Evolutionary conservation across 2,888 invertebrate genomes (phyloP).

Genomic region (Tachina grossa): DNA sequence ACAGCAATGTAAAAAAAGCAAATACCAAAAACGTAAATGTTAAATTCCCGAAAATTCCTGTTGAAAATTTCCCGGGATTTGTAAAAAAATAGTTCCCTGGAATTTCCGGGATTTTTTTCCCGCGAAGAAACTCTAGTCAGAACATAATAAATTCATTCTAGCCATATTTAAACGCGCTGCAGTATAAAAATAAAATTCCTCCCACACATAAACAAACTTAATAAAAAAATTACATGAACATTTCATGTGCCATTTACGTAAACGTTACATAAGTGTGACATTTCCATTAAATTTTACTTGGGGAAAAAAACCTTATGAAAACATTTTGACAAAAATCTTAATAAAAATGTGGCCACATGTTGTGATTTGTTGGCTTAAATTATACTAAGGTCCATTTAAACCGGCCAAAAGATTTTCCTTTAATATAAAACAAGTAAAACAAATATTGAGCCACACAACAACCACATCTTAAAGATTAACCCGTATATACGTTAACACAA

Average conservation of each 20-base stretch:
- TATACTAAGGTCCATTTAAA: neutral
- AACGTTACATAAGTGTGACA: conserved; percentile 44
- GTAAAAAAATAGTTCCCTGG: too few relatives aligned
- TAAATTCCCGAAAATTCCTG: too few relatives aligned
- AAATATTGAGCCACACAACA: conserved; percentile 18
- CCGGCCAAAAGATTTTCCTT: conserved; percentile 1
- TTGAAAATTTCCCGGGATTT: too few relatives aligned
- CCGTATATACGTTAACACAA: neutral
- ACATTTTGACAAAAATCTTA: neutral
- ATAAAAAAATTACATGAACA: neutral
- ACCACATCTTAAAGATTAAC: conserved; percentile 6
- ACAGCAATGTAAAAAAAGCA: too few relatives aligned
- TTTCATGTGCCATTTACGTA: conserved; percentile 1
- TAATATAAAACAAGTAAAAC: conserved; percentile 6
- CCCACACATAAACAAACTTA: neutral
- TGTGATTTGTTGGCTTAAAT: conserved; percentile 45
- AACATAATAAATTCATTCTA: too few relatives aligned
- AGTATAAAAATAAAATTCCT: neutral
- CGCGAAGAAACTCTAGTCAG: too few relatives aligned
- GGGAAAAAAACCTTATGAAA: neutral
- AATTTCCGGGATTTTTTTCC: too few relatives aligned
- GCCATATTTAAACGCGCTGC: neutral
- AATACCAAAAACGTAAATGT: too few relatives aligned
- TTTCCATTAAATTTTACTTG: conserved; percentile 49
- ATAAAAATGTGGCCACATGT: conserved; percentile 51